Evolutionary conservation across 2,797 vertebrate genomes (phyloP).

Genomic region (Coluber constrictor): DNA sequence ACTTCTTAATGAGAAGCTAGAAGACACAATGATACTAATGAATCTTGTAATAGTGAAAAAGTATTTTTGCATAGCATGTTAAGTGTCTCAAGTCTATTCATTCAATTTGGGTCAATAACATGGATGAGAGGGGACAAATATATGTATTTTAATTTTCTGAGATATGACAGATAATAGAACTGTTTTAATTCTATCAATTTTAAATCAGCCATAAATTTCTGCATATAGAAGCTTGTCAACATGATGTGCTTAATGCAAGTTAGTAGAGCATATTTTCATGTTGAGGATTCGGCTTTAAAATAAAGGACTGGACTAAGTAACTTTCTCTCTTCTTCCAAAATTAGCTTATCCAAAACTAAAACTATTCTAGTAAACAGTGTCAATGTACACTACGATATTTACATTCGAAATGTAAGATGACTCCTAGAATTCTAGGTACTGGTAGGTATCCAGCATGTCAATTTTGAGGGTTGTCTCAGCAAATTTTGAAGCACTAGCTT

Average conservation of each 20-base stretch:
- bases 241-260: background rate
- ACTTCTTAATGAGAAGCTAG: background rate
- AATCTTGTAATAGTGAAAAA: background rate
- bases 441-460: background rate
- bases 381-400: background rate
- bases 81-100: background rate
- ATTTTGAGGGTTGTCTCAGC: background rate
- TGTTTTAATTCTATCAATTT: background rate
- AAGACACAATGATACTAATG: background rate
- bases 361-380: background rate
- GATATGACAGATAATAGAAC: background rate
- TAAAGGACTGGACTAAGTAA: background rate
- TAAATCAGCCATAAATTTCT: background rate
- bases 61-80: background rate
- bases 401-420: background rate
- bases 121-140: background rate
- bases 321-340: background rate
- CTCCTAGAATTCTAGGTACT: background rate
- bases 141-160: background rate
- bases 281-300: background rate
- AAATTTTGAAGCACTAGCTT: background rate
- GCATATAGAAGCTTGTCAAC: background rate
- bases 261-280: background rate
- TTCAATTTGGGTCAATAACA: background rate
- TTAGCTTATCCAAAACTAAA: background rate